A percentile compares a stretch with the other conserved stretches of the same genome.
phyloP scores from a whole-genome alignment of 1,140 invertebrate species.

The Trachymyrmex septentrionalis region DNA sequence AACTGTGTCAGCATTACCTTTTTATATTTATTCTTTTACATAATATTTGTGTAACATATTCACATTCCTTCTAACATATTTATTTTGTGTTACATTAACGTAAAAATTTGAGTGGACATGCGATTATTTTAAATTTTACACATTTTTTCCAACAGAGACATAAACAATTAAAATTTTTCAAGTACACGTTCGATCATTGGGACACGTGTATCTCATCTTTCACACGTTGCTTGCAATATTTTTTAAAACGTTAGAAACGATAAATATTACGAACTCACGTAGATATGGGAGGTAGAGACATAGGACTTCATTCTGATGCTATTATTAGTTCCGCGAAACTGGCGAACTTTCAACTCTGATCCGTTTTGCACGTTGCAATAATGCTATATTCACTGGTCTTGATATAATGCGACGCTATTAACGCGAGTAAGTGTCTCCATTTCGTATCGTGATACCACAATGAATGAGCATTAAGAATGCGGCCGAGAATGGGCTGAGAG shows the following conservation, averaged over 20 bases:
- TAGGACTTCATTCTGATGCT: not conserved
- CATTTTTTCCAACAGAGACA: too few species aligned
- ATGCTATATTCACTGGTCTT: not conserved
- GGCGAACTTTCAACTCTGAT: conserved; percentile 12
- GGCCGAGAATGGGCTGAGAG: conserved; percentile 45
- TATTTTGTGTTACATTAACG: too few species aligned
- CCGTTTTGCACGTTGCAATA: not conserved
- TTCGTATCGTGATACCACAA: conserved; percentile 45
- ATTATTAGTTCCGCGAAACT: not conserved
- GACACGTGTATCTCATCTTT: not conserved
- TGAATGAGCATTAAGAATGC: conserved; percentile 58
- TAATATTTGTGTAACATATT: too few species aligned
- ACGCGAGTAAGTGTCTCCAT: conserved; percentile 57
- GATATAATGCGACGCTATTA: conserved; percentile 47
- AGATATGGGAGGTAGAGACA: not conserved
- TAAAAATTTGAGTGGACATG: too few species aligned
- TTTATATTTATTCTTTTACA: too few species aligned
- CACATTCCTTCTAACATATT: too few species aligned
- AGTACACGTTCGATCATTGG: too few species aligned
- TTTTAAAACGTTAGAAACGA: not conserved
- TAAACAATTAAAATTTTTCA: too few species aligned
- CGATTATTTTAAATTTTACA: too few species aligned
- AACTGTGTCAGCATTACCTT: too few species aligned
- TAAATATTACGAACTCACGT: not conserved
- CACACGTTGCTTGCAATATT: not conserved